A percentile compares a stretch with the other conserved stretches of the same genome.
These are phyloP conservation scores for Agonopterix heracliana DNA, from an alignment of 2,888 invertebrate genomes.

Conservation along the genomic window DNA sequence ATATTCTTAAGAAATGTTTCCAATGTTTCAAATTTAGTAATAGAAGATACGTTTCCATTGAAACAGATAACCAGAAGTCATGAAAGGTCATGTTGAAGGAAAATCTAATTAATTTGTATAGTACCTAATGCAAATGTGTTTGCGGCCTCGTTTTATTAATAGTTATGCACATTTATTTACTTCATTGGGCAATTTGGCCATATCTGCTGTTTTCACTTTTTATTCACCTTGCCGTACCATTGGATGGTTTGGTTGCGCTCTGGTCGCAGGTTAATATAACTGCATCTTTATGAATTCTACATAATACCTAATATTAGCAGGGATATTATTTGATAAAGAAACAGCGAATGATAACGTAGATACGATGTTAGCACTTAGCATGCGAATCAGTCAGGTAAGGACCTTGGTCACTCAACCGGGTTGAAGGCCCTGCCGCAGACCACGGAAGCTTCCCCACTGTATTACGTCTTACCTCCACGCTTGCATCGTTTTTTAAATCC, in stretches of 20 bases:
- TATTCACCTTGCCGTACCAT: neutral
- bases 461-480: constrained; percentile 1
- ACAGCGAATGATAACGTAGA: too few relatives aligned
- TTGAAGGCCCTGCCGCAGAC: constrained; percentile 49
- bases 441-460: constrained; percentile 29
- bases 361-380: too few relatives aligned
- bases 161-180: neutral
- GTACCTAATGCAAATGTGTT: neutral
- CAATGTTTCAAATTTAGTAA: too few relatives aligned
- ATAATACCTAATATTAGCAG: too few relatives aligned
- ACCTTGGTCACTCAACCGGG: constrained; percentile 35
- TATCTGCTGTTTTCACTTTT: neutral
- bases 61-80: neutral
- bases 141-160: constrained; percentile 1
- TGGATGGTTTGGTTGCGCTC: neutral
- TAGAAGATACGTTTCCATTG: too few relatives aligned
- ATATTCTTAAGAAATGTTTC: too few relatives aligned
- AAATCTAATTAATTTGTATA: constrained; percentile 1
- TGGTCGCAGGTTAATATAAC: too few relatives aligned
- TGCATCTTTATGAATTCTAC: too few relatives aligned
- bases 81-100: neutral
- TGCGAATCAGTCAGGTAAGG: constrained; percentile 8
- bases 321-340: too few relatives aligned
- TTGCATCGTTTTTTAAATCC: neutral
- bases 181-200: neutral